phyloP scores from a whole-genome alignment of 2,888 invertebrate species.

The Nomada ferruginata region DNA sequence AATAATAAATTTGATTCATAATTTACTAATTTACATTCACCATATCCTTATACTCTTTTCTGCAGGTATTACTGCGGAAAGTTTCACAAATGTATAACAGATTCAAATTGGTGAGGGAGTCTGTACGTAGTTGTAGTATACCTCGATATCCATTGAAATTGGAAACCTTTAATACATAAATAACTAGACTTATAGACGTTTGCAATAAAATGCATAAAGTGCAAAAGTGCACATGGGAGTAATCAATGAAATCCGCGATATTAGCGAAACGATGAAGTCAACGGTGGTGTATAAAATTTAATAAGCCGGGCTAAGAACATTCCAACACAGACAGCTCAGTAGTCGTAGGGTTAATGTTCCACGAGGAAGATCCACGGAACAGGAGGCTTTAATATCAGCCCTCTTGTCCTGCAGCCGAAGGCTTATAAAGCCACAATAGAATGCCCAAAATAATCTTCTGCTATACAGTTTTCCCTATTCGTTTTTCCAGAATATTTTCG shows the following conservation, averaged over 20 bases:
- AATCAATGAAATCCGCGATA: slow-evolving; percentile 32
- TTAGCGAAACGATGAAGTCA: slow-evolving; percentile 18
- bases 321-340: slow-evolving; percentile 38
- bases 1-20: too few species aligned
- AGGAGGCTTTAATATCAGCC: slow-evolving; percentile 68
- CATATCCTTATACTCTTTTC: too few species aligned
- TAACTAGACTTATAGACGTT: too few species aligned
- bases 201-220: too few species aligned
- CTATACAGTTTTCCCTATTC: slow-evolving; percentile 1
- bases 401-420: slow-evolving; percentile 35
- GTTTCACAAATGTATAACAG: too few species aligned
- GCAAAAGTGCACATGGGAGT: neutral
- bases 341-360: slow-evolving; percentile 58
- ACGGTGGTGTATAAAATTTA: slow-evolving; percentile 60
- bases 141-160: too few species aligned
- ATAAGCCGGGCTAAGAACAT: slow-evolving; percentile 61
- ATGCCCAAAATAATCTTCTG: slow-evolving; percentile 65
- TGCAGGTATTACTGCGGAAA: too few species aligned
- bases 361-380: slow-evolving; percentile 47
- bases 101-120: too few species aligned
- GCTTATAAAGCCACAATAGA: slow-evolving; percentile 62
- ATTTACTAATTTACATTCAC: too few species aligned
- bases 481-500: slow-evolving; percentile 3
- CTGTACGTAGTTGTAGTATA: too few species aligned
- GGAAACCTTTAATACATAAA: too few species aligned